Conservation (phyloP, 2,888 invertebrate species). For the Eutolmus rufibarbis region DNA sequence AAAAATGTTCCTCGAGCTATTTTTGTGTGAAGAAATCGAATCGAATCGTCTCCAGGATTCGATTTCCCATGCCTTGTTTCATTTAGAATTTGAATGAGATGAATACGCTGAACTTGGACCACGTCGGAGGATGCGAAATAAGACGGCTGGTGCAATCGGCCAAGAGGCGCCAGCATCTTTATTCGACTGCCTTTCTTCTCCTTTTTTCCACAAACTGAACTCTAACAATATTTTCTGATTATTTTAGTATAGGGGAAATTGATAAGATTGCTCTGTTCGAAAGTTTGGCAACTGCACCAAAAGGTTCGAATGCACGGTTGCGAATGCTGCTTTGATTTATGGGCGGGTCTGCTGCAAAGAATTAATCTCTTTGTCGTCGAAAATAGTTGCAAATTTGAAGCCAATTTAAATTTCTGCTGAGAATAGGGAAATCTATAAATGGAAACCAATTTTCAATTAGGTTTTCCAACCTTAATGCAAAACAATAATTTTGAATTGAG, state of each 20-base stretch:
- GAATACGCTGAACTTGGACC: not conserved
- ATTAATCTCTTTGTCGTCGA: not conserved
- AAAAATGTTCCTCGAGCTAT: not conserved
- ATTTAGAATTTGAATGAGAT: not conserved
- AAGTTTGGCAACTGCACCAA: not conserved
- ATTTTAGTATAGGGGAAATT: not conserved
- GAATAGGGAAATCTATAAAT: not conserved
- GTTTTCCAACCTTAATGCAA: too few species aligned
- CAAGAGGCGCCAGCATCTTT: not conserved
- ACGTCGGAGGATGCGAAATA: not conserved
- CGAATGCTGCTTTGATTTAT: not conserved
- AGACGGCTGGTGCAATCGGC: not conserved
- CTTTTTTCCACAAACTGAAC: not conserved
- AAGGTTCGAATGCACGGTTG: not conserved
- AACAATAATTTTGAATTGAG: too few species aligned
- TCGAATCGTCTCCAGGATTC: not conserved
- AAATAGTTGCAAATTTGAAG: not conserved
- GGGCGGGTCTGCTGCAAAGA: not conserved
- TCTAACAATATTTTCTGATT: not conserved
- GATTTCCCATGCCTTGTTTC: not conserved
- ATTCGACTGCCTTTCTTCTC: not conserved
- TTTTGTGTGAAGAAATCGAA: not conserved
- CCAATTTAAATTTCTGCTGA: not conserved
- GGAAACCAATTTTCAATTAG: not conserved
- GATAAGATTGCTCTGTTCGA: not conserved